Base-by-base conservation (phyloP, 2,797 vertebrate genomes). In the Pseudochirops corinnae region DNA sequence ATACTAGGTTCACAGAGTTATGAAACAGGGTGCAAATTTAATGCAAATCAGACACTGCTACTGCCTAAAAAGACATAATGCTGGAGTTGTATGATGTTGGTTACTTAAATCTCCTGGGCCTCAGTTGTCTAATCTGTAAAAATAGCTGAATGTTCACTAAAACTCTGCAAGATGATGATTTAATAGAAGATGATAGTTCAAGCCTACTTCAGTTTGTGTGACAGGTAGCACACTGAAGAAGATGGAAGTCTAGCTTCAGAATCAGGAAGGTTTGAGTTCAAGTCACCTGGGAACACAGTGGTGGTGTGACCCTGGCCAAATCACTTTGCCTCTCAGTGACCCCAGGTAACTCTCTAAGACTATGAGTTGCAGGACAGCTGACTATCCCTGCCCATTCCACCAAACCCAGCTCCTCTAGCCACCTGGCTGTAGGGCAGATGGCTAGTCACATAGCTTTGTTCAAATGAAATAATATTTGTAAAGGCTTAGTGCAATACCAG, bases 31-130 rank as follows among this genome's bases (percentile, higher is more conserved):
- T 67, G 3, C 33, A 74, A 12, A 74, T 7, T 74, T 62, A 97
- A 91, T 87, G 92, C 55, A 92, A 29, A 60, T 92, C 50, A 94
- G 13, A 96, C 95, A 93, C 93, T 57, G 92, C 18, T 95, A 95
- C 95, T 92, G 96, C 56, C 91, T 94, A 58, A 14, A n/a, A 67
- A n/a, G 6, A 74, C 0, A 74, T 74, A 39, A 74, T 39, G n/a
- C 5, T 74, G 10, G 18, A 74, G n/a, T n/a, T 74, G n/a, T 2
- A 74, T 39, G n/a, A 74, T 74, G n/a, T 39, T 74, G 62, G 62
- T n/a, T 14, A 39, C 62, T 18, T 18, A 67, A 67, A 46, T 67
- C 31, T 39, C 16, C 62, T n/a, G n/a, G n/a, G 18, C n/a, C n/a
- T 39, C 18, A 67, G 62, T n/a, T 67, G 16, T 6, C n/a, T 74